These are phyloP conservation scores for Lithobates sylvaticus DNA, from an alignment of 2,797 vertebrate species.

Conservation along the genomic window DNA sequence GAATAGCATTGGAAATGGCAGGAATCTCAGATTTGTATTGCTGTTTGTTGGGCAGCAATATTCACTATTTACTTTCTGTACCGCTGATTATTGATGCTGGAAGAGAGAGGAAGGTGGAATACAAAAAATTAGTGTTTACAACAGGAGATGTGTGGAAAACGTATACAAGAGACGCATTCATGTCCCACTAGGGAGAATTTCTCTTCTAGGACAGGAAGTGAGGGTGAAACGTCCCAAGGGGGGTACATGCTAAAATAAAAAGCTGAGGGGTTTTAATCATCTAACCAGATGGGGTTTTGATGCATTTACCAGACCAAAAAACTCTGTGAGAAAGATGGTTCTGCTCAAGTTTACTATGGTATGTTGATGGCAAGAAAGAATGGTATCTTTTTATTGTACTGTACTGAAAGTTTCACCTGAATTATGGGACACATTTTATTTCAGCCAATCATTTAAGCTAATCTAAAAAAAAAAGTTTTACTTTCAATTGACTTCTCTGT, in stretches of 20 bases:
- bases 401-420: conserved; percentile 11
- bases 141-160: not conserved
- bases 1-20: no score
- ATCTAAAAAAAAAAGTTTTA: not conserved
- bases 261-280: no score
- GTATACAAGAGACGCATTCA: no score
- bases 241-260: not conserved
- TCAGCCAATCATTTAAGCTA: not conserved
- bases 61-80: no score
- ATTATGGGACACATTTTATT: not conserved
- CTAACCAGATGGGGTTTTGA: no score
- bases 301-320: no score
- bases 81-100: no score
- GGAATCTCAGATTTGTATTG: no score
- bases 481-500: not conserved
- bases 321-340: not conserved
- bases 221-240: not conserved
- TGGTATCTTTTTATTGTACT: not conserved
- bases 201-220: not conserved
- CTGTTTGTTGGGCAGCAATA: no score
- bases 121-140: not conserved
- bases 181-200: not conserved
- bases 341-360: not conserved
- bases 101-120: not conserved
- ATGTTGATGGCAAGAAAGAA: not conserved